Evolutionary conservation across 2,113 vertebrate species (phyloP).

Genomic region (Brachypodius melanocephalos): DNA sequence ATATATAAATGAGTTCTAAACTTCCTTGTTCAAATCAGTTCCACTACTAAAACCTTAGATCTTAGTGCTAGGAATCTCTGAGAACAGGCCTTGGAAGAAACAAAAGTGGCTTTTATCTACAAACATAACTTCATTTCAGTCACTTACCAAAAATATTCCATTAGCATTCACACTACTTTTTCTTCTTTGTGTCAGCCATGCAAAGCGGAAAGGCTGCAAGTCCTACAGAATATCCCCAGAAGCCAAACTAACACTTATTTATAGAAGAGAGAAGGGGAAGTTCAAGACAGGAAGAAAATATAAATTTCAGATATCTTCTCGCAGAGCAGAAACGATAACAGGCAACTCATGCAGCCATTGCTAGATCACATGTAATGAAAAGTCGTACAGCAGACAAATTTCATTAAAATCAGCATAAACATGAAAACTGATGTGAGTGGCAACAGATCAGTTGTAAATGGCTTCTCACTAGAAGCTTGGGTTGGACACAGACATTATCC

Average conservation of each 20-base stretch:
- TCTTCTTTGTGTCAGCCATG: not conserved
- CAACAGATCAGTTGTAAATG: not conserved
- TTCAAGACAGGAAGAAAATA: conserved; percentile 33
- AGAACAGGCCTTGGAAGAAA: not conserved
- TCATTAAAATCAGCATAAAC: not conserved
- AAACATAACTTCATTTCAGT: not conserved
- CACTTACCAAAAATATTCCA: not conserved
- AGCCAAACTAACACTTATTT: conserved; percentile 8
- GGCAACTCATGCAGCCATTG: not conserved
- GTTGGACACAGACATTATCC: not conserved
- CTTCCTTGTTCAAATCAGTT: not conserved
- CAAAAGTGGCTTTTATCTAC: not conserved
- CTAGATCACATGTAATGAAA: not conserved
- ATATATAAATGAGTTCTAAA: not conserved
- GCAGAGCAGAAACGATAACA: not conserved
- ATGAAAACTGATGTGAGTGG: not conserved
- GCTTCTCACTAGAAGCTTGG: not conserved
- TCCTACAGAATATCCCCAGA: not conserved
- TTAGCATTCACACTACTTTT: not conserved
- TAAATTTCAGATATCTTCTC: not conserved
- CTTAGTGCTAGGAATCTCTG: not conserved
- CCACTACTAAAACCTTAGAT: not conserved
- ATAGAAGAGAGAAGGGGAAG: not conserved
- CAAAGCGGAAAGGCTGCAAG: conserved; percentile 5
- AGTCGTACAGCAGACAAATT: not conserved